Conservation (phyloP, 1,140 invertebrate genomes). For the Lysiphlebus fabarum region DNA sequence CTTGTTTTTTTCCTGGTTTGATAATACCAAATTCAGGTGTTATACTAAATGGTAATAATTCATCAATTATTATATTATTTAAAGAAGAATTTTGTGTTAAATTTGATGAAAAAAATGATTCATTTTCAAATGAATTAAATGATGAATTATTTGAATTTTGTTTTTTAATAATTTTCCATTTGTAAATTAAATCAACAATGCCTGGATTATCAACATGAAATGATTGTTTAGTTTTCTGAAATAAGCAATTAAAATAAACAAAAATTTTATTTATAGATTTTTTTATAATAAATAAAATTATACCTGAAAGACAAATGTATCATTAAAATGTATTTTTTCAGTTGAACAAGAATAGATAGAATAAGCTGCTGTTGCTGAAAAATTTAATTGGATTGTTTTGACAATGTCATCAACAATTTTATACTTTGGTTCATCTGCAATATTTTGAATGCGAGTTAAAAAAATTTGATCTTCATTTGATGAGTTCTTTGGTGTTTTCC, state of each 20-base stretch:
- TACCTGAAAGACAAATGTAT: slow-evolving; percentile 44
- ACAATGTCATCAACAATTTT: slow-evolving; percentile 27
- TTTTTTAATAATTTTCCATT: slow-evolving; percentile 34
- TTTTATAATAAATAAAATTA: slow-evolving; percentile 1
- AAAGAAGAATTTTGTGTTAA: not conserved
- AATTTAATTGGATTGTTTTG: slow-evolving; percentile 29
- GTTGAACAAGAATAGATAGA: slow-evolving; percentile 34
- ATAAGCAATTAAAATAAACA: not conserved
- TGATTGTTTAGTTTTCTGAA: slow-evolving; percentile 27
- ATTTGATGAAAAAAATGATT: not conserved
- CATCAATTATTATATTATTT: not conserved
- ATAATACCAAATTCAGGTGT: slow-evolving; percentile 36
- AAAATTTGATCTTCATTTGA: slow-evolving; percentile 10
- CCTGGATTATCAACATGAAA: slow-evolving; percentile 35
- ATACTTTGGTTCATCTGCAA: slow-evolving; percentile 31
- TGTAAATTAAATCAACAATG: slow-evolving; percentile 30
- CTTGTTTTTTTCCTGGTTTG: slow-evolving; percentile 25
- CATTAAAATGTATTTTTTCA: slow-evolving; percentile 37
- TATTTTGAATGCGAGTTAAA: slow-evolving; percentile 27
- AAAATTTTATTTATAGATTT: not conserved
- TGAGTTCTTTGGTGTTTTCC: slow-evolving; percentile 24
- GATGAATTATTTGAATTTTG: not conserved
- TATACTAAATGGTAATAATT: slow-evolving; percentile 20
- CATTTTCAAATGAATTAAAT: not conserved
- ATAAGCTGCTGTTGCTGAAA: slow-evolving; percentile 33